Percentiles rank a stretch among this genome's conserved stretches.
Conservation (phyloP, 2,888 invertebrate species). For the Herminia tarsipennalis region DNA sequence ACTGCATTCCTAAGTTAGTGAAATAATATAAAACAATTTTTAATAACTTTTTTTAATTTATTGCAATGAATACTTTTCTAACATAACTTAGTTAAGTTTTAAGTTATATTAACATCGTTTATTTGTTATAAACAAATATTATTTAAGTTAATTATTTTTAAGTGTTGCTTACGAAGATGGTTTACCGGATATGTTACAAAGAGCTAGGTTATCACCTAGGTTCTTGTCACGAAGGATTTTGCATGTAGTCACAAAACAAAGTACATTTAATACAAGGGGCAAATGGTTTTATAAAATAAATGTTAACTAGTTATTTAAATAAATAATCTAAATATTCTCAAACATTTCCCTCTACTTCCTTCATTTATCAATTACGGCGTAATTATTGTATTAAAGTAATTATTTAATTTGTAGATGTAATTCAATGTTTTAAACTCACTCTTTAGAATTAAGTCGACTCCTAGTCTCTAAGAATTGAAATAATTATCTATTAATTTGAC, state of each 20-base stretch:
- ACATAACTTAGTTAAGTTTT: slow-evolving; percentile 12
- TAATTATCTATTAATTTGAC: slow-evolving; percentile 10
- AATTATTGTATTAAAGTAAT: slow-evolving; percentile 16
- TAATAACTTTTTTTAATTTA: slow-evolving; percentile 36
- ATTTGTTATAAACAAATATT: slow-evolving; percentile 37
- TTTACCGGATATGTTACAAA: slow-evolving; percentile 24
- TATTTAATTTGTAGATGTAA: slow-evolving; percentile 6
- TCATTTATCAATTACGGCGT: not conserved
- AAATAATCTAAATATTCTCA: not conserved
- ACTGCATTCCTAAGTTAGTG: slow-evolving; percentile 46
- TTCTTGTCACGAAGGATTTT: too few species aligned
- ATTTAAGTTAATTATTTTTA: slow-evolving; percentile 37
- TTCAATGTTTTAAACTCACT: slow-evolving; percentile 34
- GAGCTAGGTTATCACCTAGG: too few species aligned
- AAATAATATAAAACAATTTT: slow-evolving; percentile 13
- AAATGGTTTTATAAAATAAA: slow-evolving; percentile 7
- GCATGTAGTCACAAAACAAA: slow-evolving; percentile 8
- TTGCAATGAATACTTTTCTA: slow-evolving; percentile 12
- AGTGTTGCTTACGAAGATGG: slow-evolving; percentile 28
- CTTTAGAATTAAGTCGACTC: slow-evolving; percentile 31
- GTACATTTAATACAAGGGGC: slow-evolving; percentile 8
- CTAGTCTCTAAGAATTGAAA: slow-evolving; percentile 43
- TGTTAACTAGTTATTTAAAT: slow-evolving; percentile 17
- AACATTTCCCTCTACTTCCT: slow-evolving; percentile 1
- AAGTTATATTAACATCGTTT: slow-evolving; percentile 18